phyloP scores from a whole-genome alignment of 2,797 vertebrate species.

The Argentina silus region DNA sequence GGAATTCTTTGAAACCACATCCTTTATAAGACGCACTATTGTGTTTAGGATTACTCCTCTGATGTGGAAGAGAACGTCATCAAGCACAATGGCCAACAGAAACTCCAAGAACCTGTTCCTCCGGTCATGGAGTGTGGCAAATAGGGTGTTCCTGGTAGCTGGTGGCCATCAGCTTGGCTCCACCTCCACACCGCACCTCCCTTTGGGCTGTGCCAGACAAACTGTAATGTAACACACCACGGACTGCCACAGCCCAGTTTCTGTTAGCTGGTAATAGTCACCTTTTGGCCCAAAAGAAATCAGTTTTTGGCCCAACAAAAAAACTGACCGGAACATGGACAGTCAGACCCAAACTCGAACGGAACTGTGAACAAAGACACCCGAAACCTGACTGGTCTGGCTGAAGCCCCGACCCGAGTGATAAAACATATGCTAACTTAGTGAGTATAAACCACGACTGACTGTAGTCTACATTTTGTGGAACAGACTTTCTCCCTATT shows the following conservation, averaged over 20 bases:
- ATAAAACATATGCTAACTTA: too few relatives aligned
- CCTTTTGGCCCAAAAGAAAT: too few relatives aligned
- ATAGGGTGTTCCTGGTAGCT: too few relatives aligned
- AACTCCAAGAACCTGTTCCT: conserved; percentile 9
- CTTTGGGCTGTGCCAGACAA: conserved; percentile 16
- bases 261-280: too few relatives aligned
- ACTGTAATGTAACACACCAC: conserved; percentile 41
- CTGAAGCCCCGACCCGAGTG: too few relatives aligned
- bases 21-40: background rate
- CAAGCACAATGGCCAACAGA: background rate
- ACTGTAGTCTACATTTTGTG: too few relatives aligned
- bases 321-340: conserved; percentile 21
- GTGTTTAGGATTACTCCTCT: background rate
- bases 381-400: too few relatives aligned
- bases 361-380: background rate
- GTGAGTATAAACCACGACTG: too few relatives aligned
- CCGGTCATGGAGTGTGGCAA: conserved; percentile 9
- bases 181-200: conserved; percentile 4
- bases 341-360: conserved; percentile 9
- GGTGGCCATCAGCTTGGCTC: conserved; percentile 31
- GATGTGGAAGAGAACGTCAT: background rate
- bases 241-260: background rate
- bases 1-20: background rate
- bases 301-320: background rate
- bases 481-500: too few relatives aligned